Evolutionary conservation across 2,888 invertebrate species (phyloP).

Genomic region (Aphrophora alni): DNA sequence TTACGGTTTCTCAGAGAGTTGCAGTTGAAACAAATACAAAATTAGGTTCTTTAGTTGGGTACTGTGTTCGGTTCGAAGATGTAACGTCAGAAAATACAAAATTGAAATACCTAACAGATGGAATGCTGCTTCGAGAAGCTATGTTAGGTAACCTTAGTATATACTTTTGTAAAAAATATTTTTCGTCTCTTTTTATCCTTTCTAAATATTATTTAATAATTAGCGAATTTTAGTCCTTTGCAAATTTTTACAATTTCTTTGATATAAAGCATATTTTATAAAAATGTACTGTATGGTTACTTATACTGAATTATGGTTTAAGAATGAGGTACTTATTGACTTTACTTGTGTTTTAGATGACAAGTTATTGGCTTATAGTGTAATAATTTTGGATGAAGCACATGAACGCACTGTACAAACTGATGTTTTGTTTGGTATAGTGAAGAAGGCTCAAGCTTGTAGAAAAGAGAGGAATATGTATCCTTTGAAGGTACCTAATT

Average conservation of each 20-base stretch:
- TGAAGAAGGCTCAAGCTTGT: constrained; percentile 83
- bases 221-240: too few relatives aligned
- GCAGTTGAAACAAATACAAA: constrained; percentile 60
- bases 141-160: constrained; percentile 62
- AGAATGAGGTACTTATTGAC: too few relatives aligned
- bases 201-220: constrained; percentile 19
- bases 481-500: constrained; percentile 76
- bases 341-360: constrained; percentile 62
- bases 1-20: constrained; percentile 61
- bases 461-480: constrained; percentile 64
- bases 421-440: constrained; percentile 92
- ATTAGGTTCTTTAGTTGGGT: constrained; percentile 65
- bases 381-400: constrained; percentile 91
- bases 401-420: constrained; percentile 95
- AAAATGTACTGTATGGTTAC: too few relatives aligned
- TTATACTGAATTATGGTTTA: too few relatives aligned
- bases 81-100: constrained; percentile 79
- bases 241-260: constrained; percentile 8
- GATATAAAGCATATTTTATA: too few relatives aligned
- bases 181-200: background rate
- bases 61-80: constrained; percentile 91
- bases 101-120: constrained; percentile 93
- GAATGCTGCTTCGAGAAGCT: constrained; percentile 91
- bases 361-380: constrained; percentile 75
- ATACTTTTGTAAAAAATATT: background rate